Evolutionary conservation across 2,797 vertebrate species (phyloP).

Genomic region (Acridotheres tristis): DNA sequence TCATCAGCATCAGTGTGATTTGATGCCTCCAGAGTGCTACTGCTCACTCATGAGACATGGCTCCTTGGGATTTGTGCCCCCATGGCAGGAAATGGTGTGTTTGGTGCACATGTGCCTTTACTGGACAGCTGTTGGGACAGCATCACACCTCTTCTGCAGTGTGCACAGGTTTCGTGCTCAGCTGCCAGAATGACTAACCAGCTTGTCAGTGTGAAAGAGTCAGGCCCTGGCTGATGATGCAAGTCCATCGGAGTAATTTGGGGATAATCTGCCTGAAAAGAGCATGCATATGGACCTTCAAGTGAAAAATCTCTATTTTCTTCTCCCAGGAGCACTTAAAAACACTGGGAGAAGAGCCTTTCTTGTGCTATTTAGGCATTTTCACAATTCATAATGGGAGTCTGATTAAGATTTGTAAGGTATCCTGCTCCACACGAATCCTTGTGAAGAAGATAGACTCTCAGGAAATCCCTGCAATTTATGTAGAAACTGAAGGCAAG

Average conservation of each 20-base stretch:
- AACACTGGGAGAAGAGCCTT: not conserved
- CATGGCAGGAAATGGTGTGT: not conserved
- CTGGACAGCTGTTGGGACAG: not conserved
- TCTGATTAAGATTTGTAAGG: not conserved
- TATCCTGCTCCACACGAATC: not conserved
- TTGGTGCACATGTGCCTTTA: not conserved
- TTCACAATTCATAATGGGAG: not conserved
- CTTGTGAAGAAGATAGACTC: not conserved
- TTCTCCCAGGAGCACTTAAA: not conserved
- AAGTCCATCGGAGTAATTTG: not conserved
- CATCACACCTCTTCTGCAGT: not conserved
- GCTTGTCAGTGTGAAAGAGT: not conserved
- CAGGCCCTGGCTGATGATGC: not conserved
- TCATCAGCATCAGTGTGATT: not conserved
- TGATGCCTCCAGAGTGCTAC: not conserved
- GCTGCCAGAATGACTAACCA: not conserved
- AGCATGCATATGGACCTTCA: not conserved
- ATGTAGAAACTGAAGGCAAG: not conserved
- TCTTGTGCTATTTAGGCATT: not conserved
- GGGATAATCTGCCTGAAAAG: not conserved
- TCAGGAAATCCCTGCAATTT: not conserved
- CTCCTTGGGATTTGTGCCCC: not conserved
- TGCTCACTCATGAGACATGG: not conserved
- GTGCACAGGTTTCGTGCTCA: fast-evolving
- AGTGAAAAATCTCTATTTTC: not conserved